These are phyloP conservation scores for Copsychus sechellarum DNA, from an alignment of 2,113 vertebrate genomes.

Conservation along the genomic window DNA sequence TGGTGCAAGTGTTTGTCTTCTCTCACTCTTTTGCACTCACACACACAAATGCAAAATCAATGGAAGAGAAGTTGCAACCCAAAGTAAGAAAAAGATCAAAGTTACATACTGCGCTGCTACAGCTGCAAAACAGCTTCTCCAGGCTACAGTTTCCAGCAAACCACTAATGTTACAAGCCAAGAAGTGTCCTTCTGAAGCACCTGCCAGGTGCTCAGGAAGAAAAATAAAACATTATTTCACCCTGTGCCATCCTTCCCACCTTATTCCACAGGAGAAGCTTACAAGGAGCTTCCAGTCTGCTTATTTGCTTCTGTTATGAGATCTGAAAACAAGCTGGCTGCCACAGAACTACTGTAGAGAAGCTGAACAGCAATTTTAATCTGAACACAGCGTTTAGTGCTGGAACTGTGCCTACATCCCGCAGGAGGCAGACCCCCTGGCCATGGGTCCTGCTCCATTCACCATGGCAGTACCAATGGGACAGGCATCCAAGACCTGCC, in stretches of 20 bases:
- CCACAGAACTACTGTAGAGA: neutral
- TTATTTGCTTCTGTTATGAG: neutral
- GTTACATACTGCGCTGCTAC: neutral
- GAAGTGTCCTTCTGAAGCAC: neutral
- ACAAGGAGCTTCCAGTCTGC: neutral
- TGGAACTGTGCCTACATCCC: neutral
- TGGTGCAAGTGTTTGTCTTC: neutral
- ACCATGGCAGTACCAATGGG: neutral
- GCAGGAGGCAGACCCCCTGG: rapidly evolving
- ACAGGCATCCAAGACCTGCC: neutral
- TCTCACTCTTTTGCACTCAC: neutral
- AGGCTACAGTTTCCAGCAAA: neutral
- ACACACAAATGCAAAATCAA: neutral
- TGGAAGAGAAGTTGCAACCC: neutral
- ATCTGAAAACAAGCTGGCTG: neutral
- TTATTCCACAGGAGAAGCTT: neutral
- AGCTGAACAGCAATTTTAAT: neutral
- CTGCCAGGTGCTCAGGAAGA: neutral
- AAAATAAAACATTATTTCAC: neutral
- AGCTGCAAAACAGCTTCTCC: neutral
- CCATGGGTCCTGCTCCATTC: neutral
- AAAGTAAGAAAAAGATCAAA: neutral
- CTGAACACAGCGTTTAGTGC: neutral
- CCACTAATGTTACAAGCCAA: neutral
- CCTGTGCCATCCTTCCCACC: neutral